Evolutionary conservation across 1,140 invertebrate species (phyloP).

Genomic region (Sarcophaga peregrina): DNA sequence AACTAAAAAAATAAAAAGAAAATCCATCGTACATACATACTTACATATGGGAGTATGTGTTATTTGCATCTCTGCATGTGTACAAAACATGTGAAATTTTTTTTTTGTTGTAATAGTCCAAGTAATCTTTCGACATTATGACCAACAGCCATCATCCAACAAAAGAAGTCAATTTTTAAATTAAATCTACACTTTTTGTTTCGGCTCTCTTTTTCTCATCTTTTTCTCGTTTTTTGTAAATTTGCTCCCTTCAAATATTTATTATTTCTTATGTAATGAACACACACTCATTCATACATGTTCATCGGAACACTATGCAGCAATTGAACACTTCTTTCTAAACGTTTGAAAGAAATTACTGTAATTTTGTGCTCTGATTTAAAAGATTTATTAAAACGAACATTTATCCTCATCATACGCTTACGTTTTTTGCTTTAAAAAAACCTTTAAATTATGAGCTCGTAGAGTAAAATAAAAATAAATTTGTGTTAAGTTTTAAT

Average conservation of each 20-base stretch:
- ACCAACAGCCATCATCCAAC: constrained; percentile 31
- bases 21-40: not conserved
- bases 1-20: not conserved
- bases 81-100: not conserved
- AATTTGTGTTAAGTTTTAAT: too few species aligned
- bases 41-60: not conserved
- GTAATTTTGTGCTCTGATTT: not conserved
- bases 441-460: too few species aligned
- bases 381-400: too few species aligned
- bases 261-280: not conserved
- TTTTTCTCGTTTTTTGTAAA: not conserved
- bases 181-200: constrained; percentile 35
- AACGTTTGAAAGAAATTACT: not conserved
- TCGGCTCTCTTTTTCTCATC: too few species aligned
- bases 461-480: too few species aligned
- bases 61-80: not conserved
- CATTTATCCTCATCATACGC: too few species aligned
- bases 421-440: too few species aligned
- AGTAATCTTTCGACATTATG: constrained; percentile 32
- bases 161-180: constrained; percentile 34
- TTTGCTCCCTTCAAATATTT: not conserved
- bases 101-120: not conserved
- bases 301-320: not conserved
- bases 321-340: not conserved
- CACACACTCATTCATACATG: not conserved